A percentile compares a stretch with the other conserved stretches of the same genome.
Evolutionary conservation across 2,888 invertebrate genomes (phyloP).

Genomic region (Eristalinus sepulchralis): DNA sequence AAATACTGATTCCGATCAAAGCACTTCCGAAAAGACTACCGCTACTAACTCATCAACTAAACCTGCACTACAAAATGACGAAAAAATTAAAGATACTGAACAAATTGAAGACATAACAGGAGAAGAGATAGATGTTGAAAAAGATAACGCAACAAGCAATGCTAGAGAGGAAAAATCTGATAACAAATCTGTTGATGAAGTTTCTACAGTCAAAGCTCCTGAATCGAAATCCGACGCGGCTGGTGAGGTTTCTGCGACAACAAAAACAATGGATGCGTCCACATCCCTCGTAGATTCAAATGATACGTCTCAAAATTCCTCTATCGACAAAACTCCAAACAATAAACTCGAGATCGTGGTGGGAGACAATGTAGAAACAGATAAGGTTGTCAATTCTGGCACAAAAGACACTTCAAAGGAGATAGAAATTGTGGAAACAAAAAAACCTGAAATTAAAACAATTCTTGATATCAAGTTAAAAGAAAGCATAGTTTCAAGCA

Average conservation of each 20-base stretch:
- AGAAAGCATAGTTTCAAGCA: slow-evolving; percentile 65
- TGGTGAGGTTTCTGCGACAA: not conserved
- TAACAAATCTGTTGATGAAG: not conserved
- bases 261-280: not conserved
- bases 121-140: slow-evolving; percentile 26
- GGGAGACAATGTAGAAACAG: not conserved
- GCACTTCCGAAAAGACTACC: not conserved
- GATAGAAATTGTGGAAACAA: not conserved
- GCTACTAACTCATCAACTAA: not conserved
- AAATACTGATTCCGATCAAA: not conserved
- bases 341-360: not conserved
- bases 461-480: slow-evolving; percentile 55
- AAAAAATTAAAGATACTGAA: not conserved
- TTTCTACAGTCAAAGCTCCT: not conserved
- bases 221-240: not conserved
- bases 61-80: not conserved
- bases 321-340: not conserved
- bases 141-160: not conserved
- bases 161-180: not conserved
- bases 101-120: not conserved
- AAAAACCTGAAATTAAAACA: slow-evolving; percentile 61
- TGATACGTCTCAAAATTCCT: not conserved
- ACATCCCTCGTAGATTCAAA: not conserved
- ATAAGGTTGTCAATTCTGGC: not conserved
- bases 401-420: slow-evolving; percentile 7